A percentile compares a stretch with the other conserved stretches of the same genome.
phyloP scores from a whole-genome alignment of 1,140 invertebrate genomes.

The Caenorhabditis brenneri region DNA sequence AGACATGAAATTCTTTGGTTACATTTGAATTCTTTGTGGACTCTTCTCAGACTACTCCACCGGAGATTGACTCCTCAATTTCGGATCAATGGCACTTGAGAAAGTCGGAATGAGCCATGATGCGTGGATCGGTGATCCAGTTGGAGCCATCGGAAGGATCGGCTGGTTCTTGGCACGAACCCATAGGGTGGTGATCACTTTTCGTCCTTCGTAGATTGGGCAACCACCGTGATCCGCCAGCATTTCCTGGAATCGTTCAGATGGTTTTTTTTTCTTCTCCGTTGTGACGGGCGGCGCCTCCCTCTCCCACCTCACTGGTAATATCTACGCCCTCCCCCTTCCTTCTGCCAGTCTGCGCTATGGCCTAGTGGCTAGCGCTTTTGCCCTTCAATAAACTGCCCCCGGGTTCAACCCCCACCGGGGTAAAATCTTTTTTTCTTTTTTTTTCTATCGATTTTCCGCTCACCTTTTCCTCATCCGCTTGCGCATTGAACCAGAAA shows the following conservation, averaged over 20 bases:
- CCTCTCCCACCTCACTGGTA: too few relatives aligned
- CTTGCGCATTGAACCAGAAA: conserved; percentile 10
- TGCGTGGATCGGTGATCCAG: background rate
- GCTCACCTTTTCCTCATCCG: conserved; percentile 5
- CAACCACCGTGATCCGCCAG: background rate
- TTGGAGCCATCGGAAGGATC: background rate
- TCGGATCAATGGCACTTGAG: background rate
- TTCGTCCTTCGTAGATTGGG: background rate
- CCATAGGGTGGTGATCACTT: conserved; percentile 3
- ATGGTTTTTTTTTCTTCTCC: too few relatives aligned
- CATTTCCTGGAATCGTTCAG: background rate
- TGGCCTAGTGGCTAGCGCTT: too few relatives aligned
- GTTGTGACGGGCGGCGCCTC: too few relatives aligned
- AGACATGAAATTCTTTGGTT: too few relatives aligned
- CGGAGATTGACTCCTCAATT: background rate
- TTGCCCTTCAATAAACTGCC: too few relatives aligned
- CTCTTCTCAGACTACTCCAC: too few relatives aligned
- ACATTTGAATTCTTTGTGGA: too few relatives aligned
- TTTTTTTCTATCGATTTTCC: too few relatives aligned
- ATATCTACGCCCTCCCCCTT: too few relatives aligned
- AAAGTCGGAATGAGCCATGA: background rate
- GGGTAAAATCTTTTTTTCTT: too few relatives aligned
- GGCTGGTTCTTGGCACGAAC: background rate
- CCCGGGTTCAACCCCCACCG: background rate
- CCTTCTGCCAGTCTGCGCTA: too few relatives aligned